Conservation (phyloP, 2,113 vertebrate genomes). For the Phalacrocorax carbo region DNA sequence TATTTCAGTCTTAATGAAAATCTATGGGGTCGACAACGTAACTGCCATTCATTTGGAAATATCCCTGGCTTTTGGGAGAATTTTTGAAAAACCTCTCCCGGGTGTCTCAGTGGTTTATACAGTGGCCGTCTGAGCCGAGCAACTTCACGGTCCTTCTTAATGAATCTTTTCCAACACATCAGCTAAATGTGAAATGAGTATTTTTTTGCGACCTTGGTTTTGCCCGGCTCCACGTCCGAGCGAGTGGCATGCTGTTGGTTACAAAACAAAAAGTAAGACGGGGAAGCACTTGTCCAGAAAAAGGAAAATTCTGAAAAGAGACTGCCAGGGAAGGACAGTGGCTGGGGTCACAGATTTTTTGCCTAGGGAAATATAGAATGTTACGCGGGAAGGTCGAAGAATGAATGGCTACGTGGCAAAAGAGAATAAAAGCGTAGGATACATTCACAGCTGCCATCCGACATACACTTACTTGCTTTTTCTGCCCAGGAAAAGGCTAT, state of each 20-base stretch:
- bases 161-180: neutral
- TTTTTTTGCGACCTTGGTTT: neutral
- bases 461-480: neutral
- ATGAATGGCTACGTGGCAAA: neutral
- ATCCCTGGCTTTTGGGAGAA: neutral
- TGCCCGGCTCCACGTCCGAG: neutral
- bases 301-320: neutral
- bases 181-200: neutral
- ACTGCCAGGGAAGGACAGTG: neutral
- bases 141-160: neutral
- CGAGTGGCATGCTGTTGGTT: neutral
- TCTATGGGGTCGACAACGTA: neutral
- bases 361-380: neutral
- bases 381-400: neutral
- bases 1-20: neutral
- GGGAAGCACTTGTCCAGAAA: neutral
- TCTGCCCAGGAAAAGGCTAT: neutral
- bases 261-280: neutral
- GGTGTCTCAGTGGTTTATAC: neutral
- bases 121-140: neutral
- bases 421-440: neutral
- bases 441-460: neutral
- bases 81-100: neutral
- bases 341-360: neutral
- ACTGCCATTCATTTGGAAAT: neutral